phyloP scores from a whole-genome alignment of 2,113 vertebrate genomes.

The Ammodytes dubius region DNA sequence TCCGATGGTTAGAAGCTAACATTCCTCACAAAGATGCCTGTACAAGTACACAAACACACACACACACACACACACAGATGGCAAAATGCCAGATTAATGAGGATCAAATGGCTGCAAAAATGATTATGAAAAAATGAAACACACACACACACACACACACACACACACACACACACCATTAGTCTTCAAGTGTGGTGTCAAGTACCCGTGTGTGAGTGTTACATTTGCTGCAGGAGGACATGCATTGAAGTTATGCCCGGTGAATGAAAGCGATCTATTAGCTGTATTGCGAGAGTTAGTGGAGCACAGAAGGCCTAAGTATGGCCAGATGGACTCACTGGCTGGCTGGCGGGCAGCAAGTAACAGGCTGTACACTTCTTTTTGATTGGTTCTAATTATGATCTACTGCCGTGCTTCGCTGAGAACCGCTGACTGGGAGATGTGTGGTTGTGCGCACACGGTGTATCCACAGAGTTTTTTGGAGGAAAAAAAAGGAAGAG shows the following conservation, averaged over 20 bases:
- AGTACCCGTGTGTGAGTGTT: constrained; percentile 2
- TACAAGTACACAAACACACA: neutral
- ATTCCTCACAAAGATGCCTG: too few species aligned
- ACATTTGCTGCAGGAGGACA: constrained; percentile 37
- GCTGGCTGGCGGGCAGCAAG: constrained; percentile 71
- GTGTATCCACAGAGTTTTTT: constrained; percentile 41
- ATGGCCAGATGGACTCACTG: constrained; percentile 76
- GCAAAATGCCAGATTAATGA: constrained; percentile 3
- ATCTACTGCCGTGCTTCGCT: constrained; percentile 68
- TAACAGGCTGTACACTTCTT: constrained; percentile 71
- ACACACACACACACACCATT: neutral
- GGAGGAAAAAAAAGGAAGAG: constrained; percentile 38
- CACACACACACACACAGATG: neutral
- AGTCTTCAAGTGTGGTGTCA: constrained; percentile 1
- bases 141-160: neutral
- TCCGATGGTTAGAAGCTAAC: too few species aligned
- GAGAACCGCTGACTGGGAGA: constrained; percentile 72
- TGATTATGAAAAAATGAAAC: neutral
- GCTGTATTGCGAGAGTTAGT: constrained; percentile 59
- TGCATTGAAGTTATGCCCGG: constrained; percentile 38
- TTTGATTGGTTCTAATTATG: constrained; percentile 82
- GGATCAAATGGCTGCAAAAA: neutral
- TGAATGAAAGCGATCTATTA: constrained; percentile 58
- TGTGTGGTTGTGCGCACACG: constrained; percentile 37
- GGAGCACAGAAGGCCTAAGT: constrained; percentile 63